Base-by-base conservation (phyloP, 1,140 invertebrate species). In the Gonatopus flavifemur region DNA sequence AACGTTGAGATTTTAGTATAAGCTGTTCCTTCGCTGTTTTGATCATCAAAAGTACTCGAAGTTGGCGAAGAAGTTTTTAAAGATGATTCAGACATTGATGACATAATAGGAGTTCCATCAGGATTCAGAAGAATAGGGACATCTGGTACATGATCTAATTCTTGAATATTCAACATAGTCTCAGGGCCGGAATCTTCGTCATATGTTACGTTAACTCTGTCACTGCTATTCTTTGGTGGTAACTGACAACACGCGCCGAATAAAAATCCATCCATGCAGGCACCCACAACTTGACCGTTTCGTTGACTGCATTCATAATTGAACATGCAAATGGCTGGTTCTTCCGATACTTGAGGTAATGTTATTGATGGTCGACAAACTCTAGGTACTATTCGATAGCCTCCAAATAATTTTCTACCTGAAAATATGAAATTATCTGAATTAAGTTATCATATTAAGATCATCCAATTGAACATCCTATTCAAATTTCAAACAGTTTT, bases 251-350 rank as follows among this genome's bases (percentile, higher is more conserved):
- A 96, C 3, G 91, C 90, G 5, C 93, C 93, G 64, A 94, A 94
- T 3, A 95, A 81, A 66, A 95, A 93, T 1, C 90, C 90, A 68
- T 95, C 91, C 84, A 94, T 91, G 61, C 93, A 96, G 4, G 92
- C 86, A 0, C 91, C 90, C 0, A 94, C 88, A 0, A 94, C 89
- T 64, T 88, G 84, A 2, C 93, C 93, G 8, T 85, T 85, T 50
- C 88, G 78, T 45, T 88, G 85, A 7, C 82, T 81, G 70, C 93
- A 96, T 69, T 96, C 91, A 64, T 93, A 91, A 74, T 94, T 94
- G 77, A 95, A 96, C 90, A 95, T 94, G 74, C 93, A 96, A 61
- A 93, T 86, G n/a, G 83, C 84, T n/a, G 86, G 86, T 0, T 85
- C 82, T 64, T 66, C 61, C 42, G 72, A 63, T 57, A 64, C 77